Base-by-base conservation (phyloP, 2,797 vertebrate genomes). In the Microtus californicus region DNA sequence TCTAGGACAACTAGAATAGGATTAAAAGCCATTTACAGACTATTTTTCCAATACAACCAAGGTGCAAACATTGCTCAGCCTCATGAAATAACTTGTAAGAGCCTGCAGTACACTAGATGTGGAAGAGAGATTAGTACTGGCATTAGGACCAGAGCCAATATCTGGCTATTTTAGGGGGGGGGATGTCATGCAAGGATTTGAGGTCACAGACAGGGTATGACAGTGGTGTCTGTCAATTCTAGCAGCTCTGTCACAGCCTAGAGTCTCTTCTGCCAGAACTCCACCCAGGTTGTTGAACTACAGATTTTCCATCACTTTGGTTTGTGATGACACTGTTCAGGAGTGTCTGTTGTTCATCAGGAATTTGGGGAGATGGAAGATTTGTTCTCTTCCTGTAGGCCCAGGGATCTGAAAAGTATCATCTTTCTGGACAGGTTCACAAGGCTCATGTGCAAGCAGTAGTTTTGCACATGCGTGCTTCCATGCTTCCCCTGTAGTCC, bases 301-400 rank as follows among this genome's bases (percentile, higher is more conserved):
- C 27, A 23, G 48, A 90, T 83, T 92, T 94, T 77, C 92, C 65
- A 63, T 43, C 71, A 78, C 89, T 89, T 89, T 51, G 37, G 51
- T 65, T 71, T 93, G 78, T 80, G 80, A 87, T 95, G 89, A 96
- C 93, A 96, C 59, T 88, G 73, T 92, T 97, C 85, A 97, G 63
- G 71, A 79, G 74, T 74, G 91, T 93, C 94, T 97, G 91, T 92
- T 95, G 69, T 97, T 96, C 89, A 96, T 96, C 96, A 97, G 80
- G 56, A 91, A 85, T 96, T 88, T 67, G 37, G 93, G 89, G 96
- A 96, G 92, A 91, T 67, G 89, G 89, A 61, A 96, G 78, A 95
- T 77, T 86, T 96, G 76, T 95, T 96, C 91, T 94, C 40, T 97
- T 96, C 91, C 95, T 95, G 76, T 93, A 87, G 87, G 37, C 71